Evolutionary conservation across 1,140 invertebrate genomes (phyloP), one percentile per base, ranked within the genome.

Genomic region (Macrocentrus cingulum): DNA sequence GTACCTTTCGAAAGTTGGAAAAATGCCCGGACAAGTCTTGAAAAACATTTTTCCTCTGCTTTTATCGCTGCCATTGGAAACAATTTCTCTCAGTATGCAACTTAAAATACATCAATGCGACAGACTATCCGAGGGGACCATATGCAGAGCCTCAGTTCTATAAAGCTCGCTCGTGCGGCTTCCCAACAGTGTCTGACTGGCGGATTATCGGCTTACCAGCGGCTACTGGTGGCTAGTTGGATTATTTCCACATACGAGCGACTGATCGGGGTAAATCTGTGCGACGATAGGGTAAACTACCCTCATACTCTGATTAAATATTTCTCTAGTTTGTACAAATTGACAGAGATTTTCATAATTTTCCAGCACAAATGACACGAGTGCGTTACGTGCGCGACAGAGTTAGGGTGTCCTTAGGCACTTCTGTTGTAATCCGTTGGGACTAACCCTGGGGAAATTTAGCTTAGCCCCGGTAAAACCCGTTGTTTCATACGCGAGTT

Each of bases 181-280:
- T 79, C 77, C 60, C 66, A 66, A 75, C 68, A 72, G 70, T 70
- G 77, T 76, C 77, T 76, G 75, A 76, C 76, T 71, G 69, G 62
- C 56, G 74, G 77, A 79, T 79, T 77, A 79, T 78, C 71, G 66
- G 72, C 70, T 77, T 78, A 78, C 16, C 60, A 29, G 23, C 55
- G 59, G 53, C 63, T 64, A 66, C 63, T 51, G 59, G 56, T 61
- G 48, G 61, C 57, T 32, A 59, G 63, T 62, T 54, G 65, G 66
- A 69, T 70, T 71, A 71, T 74, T 72, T 69, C 68, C 58, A 59
- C 48, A 46, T 59, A 58, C 50, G 52, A 46, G 29, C 46, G 20
- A 51, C 15, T 19, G 61, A 61, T 64, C 59, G 41, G 53, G 54
- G 45, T 66, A 53, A 66, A 65, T 63, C 34, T 58, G 60, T 61